These are phyloP conservation scores for Ricordea florida DNA, from an alignment of 92 coral and sea anemone genomes.

Conservation along the genomic window DNA sequence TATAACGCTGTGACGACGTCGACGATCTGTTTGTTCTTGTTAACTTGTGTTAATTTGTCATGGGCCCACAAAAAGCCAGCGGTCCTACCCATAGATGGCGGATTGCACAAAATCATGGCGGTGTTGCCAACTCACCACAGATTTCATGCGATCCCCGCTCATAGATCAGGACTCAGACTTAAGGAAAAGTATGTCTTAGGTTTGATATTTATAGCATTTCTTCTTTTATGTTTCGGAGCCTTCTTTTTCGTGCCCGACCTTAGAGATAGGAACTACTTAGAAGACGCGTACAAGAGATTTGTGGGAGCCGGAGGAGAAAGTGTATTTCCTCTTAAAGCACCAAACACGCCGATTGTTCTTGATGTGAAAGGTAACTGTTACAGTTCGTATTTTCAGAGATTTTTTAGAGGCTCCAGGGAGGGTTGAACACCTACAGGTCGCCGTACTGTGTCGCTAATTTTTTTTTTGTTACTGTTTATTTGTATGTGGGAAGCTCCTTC, in stretches of 20 bases:
- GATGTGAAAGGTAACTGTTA: background rate
- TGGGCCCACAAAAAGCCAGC: background rate
- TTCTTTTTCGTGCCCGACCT: slow-evolving; percentile 98
- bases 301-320: slow-evolving; percentile 74
- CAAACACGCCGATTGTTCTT: slow-evolving; percentile 71
- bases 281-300: slow-evolving; percentile 87
- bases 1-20: no score
- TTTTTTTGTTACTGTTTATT: background rate
- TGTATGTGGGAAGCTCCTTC: no score
- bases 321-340: slow-evolving; percentile 88
- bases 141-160: slow-evolving; percentile 76
- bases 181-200: slow-evolving; percentile 95
- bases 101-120: slow-evolving; percentile 68
- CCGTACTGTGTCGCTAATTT: slow-evolving; percentile 19
- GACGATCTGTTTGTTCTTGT: no score
- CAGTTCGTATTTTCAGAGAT: no score
- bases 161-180: slow-evolving; percentile 91
- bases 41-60: no score
- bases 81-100: slow-evolving; percentile 36
- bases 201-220: slow-evolving; percentile 91
- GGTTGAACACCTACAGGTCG: no score
- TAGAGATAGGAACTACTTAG: slow-evolving; percentile 74
- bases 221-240: slow-evolving; percentile 94
- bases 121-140: slow-evolving; percentile 96
- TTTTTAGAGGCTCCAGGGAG: no score